These are phyloP conservation scores for Theristicus caerulescens DNA, from an alignment of 2,113 vertebrate genomes.

Conservation along the genomic window DNA sequence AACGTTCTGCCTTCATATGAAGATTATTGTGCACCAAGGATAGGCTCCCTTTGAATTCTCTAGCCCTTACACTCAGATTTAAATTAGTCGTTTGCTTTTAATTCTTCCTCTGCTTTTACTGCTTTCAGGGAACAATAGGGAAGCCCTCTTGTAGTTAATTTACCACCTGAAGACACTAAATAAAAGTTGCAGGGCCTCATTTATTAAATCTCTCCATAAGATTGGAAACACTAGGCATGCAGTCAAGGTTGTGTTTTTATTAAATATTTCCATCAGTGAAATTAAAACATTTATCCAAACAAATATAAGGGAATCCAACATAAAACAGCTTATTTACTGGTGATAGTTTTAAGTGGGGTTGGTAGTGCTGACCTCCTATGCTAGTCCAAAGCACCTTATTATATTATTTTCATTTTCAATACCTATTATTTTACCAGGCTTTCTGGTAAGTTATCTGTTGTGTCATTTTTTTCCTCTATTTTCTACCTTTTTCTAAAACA, in stretches of 20 bases:
- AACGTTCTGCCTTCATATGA: background rate
- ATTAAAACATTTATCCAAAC: slow-evolving; percentile 11
- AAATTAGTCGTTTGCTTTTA: slow-evolving; percentile 16
- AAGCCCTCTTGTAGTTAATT: slow-evolving; percentile 41
- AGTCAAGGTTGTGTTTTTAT: background rate
- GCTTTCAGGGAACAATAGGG: slow-evolving; percentile 36
- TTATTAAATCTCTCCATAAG: slow-evolving; percentile 8
- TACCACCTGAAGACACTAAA: slow-evolving; percentile 46
- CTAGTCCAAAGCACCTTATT: background rate
- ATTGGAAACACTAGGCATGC: background rate
- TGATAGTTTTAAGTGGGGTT: background rate
- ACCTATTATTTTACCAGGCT: background rate
- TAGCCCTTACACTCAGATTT: background rate
- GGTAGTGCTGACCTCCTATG: background rate
- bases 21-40: background rate
- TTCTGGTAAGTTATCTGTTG: background rate
- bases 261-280: slow-evolving; percentile 19
- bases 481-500: background rate
- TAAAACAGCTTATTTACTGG: background rate
- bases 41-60: background rate
- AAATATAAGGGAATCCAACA: background rate
- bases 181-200: slow-evolving; percentile 17
- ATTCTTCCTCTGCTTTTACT: slow-evolving; percentile 5
- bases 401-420: background rate
- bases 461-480: background rate